Evolutionary conservation across 2,888 invertebrate species (phyloP), one percentile per base, ranked within the genome.

Genomic region (Bembecia ichneumoniformis): DNA sequence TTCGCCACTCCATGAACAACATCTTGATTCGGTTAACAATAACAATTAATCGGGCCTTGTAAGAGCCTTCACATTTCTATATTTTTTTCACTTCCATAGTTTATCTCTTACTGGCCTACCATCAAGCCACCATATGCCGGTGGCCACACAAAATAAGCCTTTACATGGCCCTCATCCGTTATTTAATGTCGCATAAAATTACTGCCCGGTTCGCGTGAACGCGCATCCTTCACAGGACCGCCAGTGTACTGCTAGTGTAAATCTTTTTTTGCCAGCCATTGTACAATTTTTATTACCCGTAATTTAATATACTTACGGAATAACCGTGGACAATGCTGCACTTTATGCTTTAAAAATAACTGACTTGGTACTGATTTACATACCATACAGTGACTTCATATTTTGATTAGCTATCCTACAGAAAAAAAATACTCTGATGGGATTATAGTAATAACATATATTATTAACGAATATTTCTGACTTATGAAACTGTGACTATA

Each of bases 271-370:
- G 71, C 66, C 62, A 67, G 65, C 69, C 69, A 74, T 72, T 53
- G 51, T 74, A 68, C 63, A 60, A 58, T 63, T 71, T 79, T 79
- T 80, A 79, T 72, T 71, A 40, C 40, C 69, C 67, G 76, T 77
- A 77, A 77, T 81, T 82, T 77, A 74, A 81, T 77, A 78, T 71
- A 75, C 72, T 75, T 70, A 74, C 69, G 67, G 70, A 75, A 75
- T 72, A 68, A 70, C 68, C 66, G 66, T 66, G 66, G 66, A 69
- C 62, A 63, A 61, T 62, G 47, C 49, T 66, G 66, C 70, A 73
- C 64, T 71, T 77, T 77, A 77, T 69, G 68, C 69, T 71, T 70
- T 66, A 69, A 66, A 44, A 16, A 44, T 15, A 44, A 44, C 44
- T 64, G 58, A 57, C 55, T 56, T 28, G 54, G 51, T 34, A 34